Percentiles rank a stretch among this genome's conserved stretches.
These are phyloP conservation scores for Pangasius djambal DNA, from an alignment of 2,797 vertebrate species.

Conservation along the genomic window DNA sequence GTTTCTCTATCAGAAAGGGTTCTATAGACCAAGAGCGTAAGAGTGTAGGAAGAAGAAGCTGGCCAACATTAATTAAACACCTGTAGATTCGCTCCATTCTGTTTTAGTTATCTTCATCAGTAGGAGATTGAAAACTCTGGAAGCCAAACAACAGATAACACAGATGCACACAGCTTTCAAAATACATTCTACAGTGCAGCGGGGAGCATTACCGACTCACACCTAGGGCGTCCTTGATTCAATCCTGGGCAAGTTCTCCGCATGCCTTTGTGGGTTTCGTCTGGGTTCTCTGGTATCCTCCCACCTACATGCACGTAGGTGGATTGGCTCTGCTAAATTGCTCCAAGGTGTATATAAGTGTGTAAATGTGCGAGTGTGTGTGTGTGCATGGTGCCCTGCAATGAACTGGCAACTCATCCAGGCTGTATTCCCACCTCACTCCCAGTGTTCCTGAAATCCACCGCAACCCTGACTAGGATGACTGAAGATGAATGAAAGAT, in stretches of 20 bases:
- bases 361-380: neutral
- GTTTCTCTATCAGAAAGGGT: neutral
- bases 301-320: neutral
- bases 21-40: neutral
- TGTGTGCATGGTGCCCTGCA: neutral
- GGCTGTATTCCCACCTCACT: neutral
- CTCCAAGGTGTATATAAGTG: neutral
- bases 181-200: neutral
- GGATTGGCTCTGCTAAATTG: neutral
- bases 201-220: too few species aligned
- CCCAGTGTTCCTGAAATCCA: neutral
- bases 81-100: neutral
- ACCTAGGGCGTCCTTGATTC: neutral
- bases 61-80: neutral
- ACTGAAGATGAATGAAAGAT: neutral
- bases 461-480: neutral
- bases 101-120: neutral
- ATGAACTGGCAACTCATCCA: neutral
- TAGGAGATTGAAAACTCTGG: neutral
- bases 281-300: neutral
- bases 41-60: neutral
- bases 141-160: neutral
- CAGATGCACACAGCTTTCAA: neutral
- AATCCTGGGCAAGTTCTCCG: neutral
- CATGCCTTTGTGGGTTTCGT: neutral